Base-by-base conservation (phyloP, 1,140 invertebrate species). In the Cotesia vestalis region DNA sequence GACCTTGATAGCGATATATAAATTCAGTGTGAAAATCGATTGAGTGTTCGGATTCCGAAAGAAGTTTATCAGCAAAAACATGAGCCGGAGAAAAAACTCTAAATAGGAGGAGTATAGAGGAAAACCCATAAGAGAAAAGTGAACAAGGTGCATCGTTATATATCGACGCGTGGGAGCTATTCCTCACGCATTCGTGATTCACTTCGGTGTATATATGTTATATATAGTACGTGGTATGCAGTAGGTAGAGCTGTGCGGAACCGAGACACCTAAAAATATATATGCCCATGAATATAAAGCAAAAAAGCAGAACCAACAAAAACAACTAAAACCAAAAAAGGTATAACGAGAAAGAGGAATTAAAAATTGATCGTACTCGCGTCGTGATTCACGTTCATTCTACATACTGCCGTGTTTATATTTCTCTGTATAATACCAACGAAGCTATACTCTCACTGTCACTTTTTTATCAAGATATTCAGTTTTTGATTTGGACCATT, bases 351-450 rank as follows among this genome's bases (percentile, higher is more conserved):
- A 67, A 27, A 52, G 51, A 53, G 66, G 51, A 67, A 67, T 67
- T 67, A 67, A 67, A 67, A 67, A 67, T 67, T 67, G 51, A 67
- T 67, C 40, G 66, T 67, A 52, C 51, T 67, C 66, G 35, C 66
- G 51, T 14, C 66, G 66, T 67, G 66, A 67, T 67, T 67, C 66
- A 67, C 66, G 52, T 52, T 55, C 46, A 40, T 53, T 34, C 40
- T 46, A 46, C 40, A 6, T 46, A 46, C 52, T 40, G 35, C 66
- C 14, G 1, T 67, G 46, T 55, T 38, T 62, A 62, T 62, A 40
- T 62, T 62, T 14, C 57, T 59, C 57, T 17, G n/a, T 55, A 12
- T 14, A 14, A 5, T 55, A 12, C 53, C 12, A 11, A 5, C 17
- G 1, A 14, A 5, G 4, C 53, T 14, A 14, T n/a, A 14, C 17